Evolutionary conservation across 2,888 invertebrate species (phyloP).

Genomic region (Apocheima hispidaria): DNA sequence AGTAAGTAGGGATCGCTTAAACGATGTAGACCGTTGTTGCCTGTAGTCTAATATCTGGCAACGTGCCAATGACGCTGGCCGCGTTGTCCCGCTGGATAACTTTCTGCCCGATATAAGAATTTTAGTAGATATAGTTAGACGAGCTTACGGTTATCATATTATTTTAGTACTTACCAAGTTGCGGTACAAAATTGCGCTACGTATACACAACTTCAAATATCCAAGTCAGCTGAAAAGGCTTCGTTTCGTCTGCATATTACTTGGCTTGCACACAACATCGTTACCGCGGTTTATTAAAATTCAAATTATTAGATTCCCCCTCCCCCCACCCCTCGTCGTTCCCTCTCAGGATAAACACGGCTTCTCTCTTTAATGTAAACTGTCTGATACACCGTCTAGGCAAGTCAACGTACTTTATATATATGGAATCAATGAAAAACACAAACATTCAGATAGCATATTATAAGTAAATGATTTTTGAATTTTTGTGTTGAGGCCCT

Average conservation of each 20-base stretch:
- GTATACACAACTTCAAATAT: slow-evolving; percentile 1
- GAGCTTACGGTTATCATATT: not conserved
- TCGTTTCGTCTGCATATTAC: slow-evolving; percentile 26
- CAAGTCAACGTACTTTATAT: slow-evolving; percentile 31
- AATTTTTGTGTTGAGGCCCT: too few relatives aligned
- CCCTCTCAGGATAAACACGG: slow-evolving; percentile 38
- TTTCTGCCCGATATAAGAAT: too few relatives aligned
- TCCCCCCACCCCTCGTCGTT: slow-evolving; percentile 13
- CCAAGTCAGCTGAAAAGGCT: slow-evolving; percentile 2
- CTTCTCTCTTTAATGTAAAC: slow-evolving; percentile 43
- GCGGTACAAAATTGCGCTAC: not conserved
- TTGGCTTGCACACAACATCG: slow-evolving; percentile 9
- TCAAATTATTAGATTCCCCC: slow-evolving; percentile 47
- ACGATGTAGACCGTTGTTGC: too few relatives aligned
- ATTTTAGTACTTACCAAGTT: not conserved
- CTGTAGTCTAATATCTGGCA: too few relatives aligned
- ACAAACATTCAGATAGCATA: too few relatives aligned
- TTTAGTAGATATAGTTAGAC: too few relatives aligned
- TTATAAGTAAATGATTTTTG: too few relatives aligned
- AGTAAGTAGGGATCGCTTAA: too few relatives aligned
- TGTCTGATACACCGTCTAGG: slow-evolving; percentile 62
- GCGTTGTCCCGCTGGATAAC: too few relatives aligned
- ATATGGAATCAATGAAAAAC: too few relatives aligned
- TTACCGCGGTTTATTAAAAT: slow-evolving; percentile 48
- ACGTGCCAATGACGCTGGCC: too few relatives aligned